Evolutionary conservation across 2,888 invertebrate species (phyloP), one percentile per base, ranked within the genome.

Genomic region (Sipha maydis): DNA sequence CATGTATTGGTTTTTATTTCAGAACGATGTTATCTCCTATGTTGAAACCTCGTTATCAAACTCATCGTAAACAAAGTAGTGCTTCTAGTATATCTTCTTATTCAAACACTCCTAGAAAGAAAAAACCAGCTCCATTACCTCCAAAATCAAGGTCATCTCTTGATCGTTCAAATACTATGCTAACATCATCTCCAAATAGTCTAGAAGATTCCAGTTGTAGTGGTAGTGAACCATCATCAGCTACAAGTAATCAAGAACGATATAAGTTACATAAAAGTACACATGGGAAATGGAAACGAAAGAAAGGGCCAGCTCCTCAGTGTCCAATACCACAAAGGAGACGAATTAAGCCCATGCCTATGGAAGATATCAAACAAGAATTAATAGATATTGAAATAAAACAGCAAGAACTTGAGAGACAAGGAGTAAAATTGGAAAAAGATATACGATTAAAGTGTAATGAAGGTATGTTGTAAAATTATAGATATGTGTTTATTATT

Each of bases 401-500:
- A 91, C 96, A 97, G 91, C 95, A 96, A 90, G 97, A 97, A 31
- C 93, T 98, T 83, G 98, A 98, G 92, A 94, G 95, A 89, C 97
- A 97, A 92, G 98, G 90, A 21, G 96, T 98, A n/a, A 94, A 95
- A 90, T 93, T 98, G 90, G 98, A 98, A 92, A 95, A 96, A 91
- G 95, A 96, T 92, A 98, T 98, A 90, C 94, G 98, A 9, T 73
- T 88, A 31, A 88, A 88, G 80, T 88, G 88, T 75, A 88, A 88
- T 3, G 80, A 88, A 82, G 88, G 88, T 88, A 73, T 77, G 69
- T 86, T 71, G 34, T 71, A 61, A 38, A 8, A 41, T 9, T 8
- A 86, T 48, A n/a, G 9, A 61, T 83, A 17, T 61, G 21, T 38
- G 11, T 28, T 75, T 21, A 38, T 54, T 73, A 17, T 73, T 38